Base-by-base conservation (phyloP, 2,113 vertebrate genomes). In the Coreoperca whiteheadi region DNA sequence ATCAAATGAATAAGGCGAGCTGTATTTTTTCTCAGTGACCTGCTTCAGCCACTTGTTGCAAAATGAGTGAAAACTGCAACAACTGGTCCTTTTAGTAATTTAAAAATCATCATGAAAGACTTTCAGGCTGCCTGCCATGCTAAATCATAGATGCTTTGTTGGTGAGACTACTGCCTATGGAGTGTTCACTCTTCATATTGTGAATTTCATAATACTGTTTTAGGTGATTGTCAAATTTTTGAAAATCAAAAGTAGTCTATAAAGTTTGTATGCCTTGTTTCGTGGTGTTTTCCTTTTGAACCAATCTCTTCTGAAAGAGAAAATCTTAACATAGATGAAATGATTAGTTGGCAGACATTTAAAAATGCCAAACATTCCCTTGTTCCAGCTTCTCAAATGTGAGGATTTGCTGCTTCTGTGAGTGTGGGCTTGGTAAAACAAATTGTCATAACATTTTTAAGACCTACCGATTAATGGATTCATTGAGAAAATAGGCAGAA, bases 61-160 rank as follows among this genome's bases (percentile, higher is more conserved):
- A 53, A 78, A 60, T 7, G 34, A 80, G 25, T 25, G 8, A 68
- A 39, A 75, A 28, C 6, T 15, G 2, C 11, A 68, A 15, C 41
- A 77, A 51, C 60, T 74, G 66, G 25, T 72, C 50, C n/a, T 14
- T 63, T 79, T 39, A 51, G 48, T 65, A 0, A 43, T 28, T 68
- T 23, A 53, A 46, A 73, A 77, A 63, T 57, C 4, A 25, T 50
- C 28, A 46, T 74, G n/a, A 64, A 63, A 78, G n/a, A 50, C 20
- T 18, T 25, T 60, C 21, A 60, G 41, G 34, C 39, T 41, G 12
- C 21, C 39, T 41, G 12, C 21, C 32, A 20, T 6, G 32, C 59
- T 43, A 9, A 76, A 54, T 53, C 21, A 20, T 37, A 23, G 15
- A 50, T 34, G 48, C 2, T 63, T 43, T 56, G 16, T 64, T 57